Evolutionary conservation across 2,888 invertebrate genomes (phyloP).

Genomic region (Pristionchus entomophagus): DNA sequence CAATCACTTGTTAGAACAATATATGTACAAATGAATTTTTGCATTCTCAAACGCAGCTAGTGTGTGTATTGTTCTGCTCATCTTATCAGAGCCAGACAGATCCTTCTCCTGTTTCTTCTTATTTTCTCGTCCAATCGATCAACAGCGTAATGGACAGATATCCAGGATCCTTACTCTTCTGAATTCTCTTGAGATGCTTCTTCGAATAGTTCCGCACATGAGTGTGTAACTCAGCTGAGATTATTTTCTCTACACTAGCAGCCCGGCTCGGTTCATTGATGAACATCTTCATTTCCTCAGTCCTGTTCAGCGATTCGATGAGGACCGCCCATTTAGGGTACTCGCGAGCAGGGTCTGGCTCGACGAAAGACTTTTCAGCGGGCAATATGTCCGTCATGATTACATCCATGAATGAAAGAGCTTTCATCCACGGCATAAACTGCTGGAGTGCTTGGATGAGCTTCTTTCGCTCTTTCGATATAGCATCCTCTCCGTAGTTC

Average conservation of each 20-base stretch:
- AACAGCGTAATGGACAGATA: neutral
- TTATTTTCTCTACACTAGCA: neutral
- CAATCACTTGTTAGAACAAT: no score
- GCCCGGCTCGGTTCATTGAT: neutral
- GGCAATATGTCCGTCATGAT: no score
- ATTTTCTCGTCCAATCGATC: neutral
- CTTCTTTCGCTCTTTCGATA: neutral
- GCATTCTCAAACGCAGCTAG: no score
- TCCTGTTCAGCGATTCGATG: neutral
- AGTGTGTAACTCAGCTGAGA: neutral
- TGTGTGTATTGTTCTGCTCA: no score
- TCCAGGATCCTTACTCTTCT: neutral
- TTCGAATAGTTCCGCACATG: neutral
- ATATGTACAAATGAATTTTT: no score
- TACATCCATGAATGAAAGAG: neutral
- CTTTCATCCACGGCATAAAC: neutral
- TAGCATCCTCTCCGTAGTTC: neutral
- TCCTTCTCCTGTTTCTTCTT: neutral
- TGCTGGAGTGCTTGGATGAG: neutral
- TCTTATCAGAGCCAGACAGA: no score
- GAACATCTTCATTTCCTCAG: neutral
- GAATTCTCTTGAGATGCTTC: neutral
- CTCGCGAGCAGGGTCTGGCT: neutral
- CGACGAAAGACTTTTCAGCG: neutral
- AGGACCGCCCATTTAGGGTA: neutral